Base-by-base conservation (phyloP, 2,888 invertebrate genomes). In the Magallana nippona region DNA sequence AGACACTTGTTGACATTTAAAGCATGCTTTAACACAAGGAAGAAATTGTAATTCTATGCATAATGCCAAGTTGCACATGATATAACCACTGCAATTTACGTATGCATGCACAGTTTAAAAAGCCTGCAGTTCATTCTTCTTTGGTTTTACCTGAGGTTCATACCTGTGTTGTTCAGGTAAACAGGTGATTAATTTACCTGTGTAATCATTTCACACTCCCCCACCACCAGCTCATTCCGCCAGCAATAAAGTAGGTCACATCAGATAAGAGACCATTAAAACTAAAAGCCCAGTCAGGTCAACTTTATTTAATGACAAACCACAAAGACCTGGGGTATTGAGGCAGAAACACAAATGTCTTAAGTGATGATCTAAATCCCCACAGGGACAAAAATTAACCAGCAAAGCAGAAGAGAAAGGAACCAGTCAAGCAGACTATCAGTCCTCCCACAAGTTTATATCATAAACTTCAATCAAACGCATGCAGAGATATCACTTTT, bases 141-240 rank as follows among this genome's bases (percentile, higher is more conserved):
- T 17, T 60, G 60, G 60, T 15, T 63, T 63, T 27, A 63, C 63
- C 63, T 63, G 63, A 22, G 63, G 27, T 44, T 44, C 44, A 8
- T 63, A 63, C 63, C 63, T 63, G 63, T 13, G 63, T 63, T 63
- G 63, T 63, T 63, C 27, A 63, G 27, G 22, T 13, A 27, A 27
- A 22, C 63, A 63, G 63, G 22, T 63, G 63, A 63, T 63, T 63
- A 63, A 63, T 63, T 63, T 63, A 63, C 63, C 63, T 63, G 63
- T 63, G 22, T 63, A 32, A 63, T 63, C 63, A 63, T 63, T 63
- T 63, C 63, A 63, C 63, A 63, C 63, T 63, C 63, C 63, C 63
- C 63, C 63, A 63, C 63, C 63, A 63, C 63, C 63, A 63, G 63
- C 63, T 63, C 63, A 63, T 63, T 63, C 27, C 63, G 27, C 27